Base-by-base conservation (phyloP, 2,797 vertebrate species). In the Diplodus puntazzo region DNA sequence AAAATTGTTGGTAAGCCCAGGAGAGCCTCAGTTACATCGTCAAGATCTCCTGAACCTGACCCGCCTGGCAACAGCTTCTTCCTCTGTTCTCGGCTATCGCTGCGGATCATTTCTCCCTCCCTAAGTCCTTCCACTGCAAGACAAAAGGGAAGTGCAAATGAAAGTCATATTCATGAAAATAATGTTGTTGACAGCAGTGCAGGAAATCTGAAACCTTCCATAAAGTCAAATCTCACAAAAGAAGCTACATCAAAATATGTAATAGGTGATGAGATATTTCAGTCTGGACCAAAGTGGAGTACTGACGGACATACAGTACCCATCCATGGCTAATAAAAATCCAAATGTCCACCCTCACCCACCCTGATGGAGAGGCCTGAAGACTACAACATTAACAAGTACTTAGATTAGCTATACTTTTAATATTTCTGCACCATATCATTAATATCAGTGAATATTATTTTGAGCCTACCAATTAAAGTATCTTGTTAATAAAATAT, bases 71-170 rank as follows among this genome's bases (percentile, higher is more conserved):
- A 61, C 14, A 77, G 3, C 85, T 94, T 95, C 90, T 89, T 96
- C 79, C 71, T 93, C 70, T 94, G 90, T 42, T 95, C 94, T 54
- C 93, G 85, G 79, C 89, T 93, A 17, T 93, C 92, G 1, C 88
- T 95, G 55, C 95, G 95, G 64, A 94, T 88, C 85, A 92, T 65
- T 82, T 95, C 95, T 21, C 95, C 96, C 64, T 95, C 94, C 16
- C 88, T 90, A 48, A 96, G 89, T 48, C 89, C 71, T 43, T 91
- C 89, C 86, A 96, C 95, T 96, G 78, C 7, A 52, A 74, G 45
- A 79, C 5, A 83, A 43, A 53, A n/a, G 48, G 11, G 7, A 42
- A 68, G 54, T 23, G 61, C 39, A 42, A 17, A 17, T 4, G 8
- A 52, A 9, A 60, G 43, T 52, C 2, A 52, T 30, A 42, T 52